Percentiles rank a stretch among this genome's conserved stretches.
These are phyloP conservation scores for Sebastes alutus DNA, from an alignment of 2,797 vertebrate species.

Conservation along the genomic window DNA sequence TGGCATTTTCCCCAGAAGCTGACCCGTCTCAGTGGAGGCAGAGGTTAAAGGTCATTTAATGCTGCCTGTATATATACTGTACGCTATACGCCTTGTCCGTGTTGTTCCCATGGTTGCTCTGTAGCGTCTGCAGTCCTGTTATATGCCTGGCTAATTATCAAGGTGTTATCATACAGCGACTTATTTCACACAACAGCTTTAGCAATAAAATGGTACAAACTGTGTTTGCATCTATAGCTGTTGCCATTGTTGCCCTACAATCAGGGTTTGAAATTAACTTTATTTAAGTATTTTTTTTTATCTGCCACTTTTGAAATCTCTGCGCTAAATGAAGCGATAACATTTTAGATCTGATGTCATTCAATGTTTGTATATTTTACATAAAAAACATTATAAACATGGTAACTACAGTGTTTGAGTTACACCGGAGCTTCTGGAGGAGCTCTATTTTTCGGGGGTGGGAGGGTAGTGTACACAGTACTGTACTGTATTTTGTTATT, in stretches of 20 bases:
- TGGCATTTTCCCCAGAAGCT: conserved; percentile 43
- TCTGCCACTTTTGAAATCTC: too few species aligned
- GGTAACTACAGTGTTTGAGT: too few species aligned
- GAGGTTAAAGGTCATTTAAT: conserved; percentile 29
- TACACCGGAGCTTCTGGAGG: too few species aligned
- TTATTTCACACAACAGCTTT: conserved; percentile 1
- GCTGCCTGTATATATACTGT: neutral
- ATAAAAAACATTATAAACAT: too few species aligned
- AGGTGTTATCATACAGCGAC: neutral
- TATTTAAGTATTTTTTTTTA: too few species aligned
- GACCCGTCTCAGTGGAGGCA: conserved; percentile 19
- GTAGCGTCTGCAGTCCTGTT: neutral
- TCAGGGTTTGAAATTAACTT: too few species aligned
- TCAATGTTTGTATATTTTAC: too few species aligned
- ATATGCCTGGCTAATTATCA: conserved; percentile 14
- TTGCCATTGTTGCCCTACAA: neutral
- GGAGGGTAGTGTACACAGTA: fast-evolving
- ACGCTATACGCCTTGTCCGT: neutral
- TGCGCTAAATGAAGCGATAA: too few species aligned
- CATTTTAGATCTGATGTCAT: too few species aligned
- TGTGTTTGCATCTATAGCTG: neutral
- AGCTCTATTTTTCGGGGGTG: too few species aligned
- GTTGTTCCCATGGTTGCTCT: neutral
- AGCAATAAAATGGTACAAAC: neutral
- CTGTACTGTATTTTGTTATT: too few species aligned